These are phyloP conservation scores for Limenitis camilla DNA, from an alignment of 2,888 invertebrate species.

Conservation along the genomic window DNA sequence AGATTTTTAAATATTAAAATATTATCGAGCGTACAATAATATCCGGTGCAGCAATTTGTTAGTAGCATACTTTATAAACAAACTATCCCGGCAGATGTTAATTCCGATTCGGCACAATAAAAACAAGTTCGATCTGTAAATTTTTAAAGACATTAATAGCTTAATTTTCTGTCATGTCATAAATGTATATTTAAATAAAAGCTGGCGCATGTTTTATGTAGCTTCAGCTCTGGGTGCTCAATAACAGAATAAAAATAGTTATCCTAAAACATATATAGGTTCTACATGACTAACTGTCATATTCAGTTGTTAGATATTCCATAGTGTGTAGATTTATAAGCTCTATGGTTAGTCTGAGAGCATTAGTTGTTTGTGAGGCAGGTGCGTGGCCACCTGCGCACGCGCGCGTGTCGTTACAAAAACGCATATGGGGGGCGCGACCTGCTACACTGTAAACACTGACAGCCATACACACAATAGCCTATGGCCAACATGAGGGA, in stretches of 20 bases:
- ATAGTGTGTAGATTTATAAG: slow-evolving; percentile 34
- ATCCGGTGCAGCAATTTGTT: slow-evolving; percentile 54
- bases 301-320: neutral
- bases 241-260: neutral
- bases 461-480: slow-evolving; percentile 21
- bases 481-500: slow-evolving; percentile 42
- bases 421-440: slow-evolving; percentile 48
- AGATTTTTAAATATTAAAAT: slow-evolving; percentile 25
- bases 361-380: slow-evolving; percentile 46
- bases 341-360: slow-evolving; percentile 19
- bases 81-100: slow-evolving; percentile 54
- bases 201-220: no score
- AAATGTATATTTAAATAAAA: slow-evolving; percentile 18
- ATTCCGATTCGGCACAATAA: slow-evolving; percentile 41
- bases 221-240: no score
- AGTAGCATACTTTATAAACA: slow-evolving; percentile 48
- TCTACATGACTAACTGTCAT: neutral
- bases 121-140: slow-evolving; percentile 29
- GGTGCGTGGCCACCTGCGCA: slow-evolving; percentile 72
- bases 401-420: slow-evolving; percentile 62
- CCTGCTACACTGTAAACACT: slow-evolving; percentile 30
- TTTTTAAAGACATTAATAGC: slow-evolving; percentile 14
- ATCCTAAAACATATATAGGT: neutral
- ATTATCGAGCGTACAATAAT: slow-evolving; percentile 43
- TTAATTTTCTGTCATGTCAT: slow-evolving; percentile 2